These are phyloP conservation scores for Spisula subtruncata DNA, from an alignment of 2,888 invertebrate genomes.

Conservation along the genomic window DNA sequence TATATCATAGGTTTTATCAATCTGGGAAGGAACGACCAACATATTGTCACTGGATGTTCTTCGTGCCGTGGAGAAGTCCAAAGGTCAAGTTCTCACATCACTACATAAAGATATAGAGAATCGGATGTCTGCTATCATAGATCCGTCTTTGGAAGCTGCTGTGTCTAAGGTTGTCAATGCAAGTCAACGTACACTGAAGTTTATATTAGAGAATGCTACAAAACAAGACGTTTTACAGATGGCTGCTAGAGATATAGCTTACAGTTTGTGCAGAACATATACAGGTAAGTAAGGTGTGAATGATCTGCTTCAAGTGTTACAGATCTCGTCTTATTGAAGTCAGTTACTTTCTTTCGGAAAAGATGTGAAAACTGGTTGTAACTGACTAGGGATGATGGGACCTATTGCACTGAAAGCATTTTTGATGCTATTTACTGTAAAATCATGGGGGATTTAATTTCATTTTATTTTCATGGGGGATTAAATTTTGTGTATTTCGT, in stretches of 20 bases:
- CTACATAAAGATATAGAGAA: constrained; percentile 83
- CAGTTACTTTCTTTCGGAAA: too few relatives aligned
- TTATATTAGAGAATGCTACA: constrained; percentile 52
- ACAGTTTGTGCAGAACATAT: constrained; percentile 88
- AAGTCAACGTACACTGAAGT: constrained; percentile 59
- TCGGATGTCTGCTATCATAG: constrained; percentile 73
- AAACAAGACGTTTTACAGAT: constrained; percentile 81
- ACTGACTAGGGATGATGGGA: too few relatives aligned
- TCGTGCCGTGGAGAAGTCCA: constrained; percentile 88
- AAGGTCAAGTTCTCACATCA: constrained; percentile 87
- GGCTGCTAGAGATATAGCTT: constrained; percentile 89
- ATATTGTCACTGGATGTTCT: constrained; percentile 89
- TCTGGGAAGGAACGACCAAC: constrained; percentile 90
- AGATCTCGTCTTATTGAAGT: too few relatives aligned
- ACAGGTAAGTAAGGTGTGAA: constrained; percentile 80
- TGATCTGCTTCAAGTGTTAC: too few relatives aligned
- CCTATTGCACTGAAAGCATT: too few relatives aligned
- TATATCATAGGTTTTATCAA: constrained; percentile 88
- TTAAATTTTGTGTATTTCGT: too few relatives aligned
- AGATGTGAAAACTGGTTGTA: too few relatives aligned
- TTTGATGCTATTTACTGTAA: too few relatives aligned
- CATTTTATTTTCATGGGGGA: too few relatives aligned
- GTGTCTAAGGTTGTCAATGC: constrained; percentile 72
- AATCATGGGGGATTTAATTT: too few relatives aligned
- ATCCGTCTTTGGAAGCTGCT: constrained; percentile 65